phyloP scores from a whole-genome alignment of 2,888 invertebrate genomes.

The Erannis defoliaria region DNA sequence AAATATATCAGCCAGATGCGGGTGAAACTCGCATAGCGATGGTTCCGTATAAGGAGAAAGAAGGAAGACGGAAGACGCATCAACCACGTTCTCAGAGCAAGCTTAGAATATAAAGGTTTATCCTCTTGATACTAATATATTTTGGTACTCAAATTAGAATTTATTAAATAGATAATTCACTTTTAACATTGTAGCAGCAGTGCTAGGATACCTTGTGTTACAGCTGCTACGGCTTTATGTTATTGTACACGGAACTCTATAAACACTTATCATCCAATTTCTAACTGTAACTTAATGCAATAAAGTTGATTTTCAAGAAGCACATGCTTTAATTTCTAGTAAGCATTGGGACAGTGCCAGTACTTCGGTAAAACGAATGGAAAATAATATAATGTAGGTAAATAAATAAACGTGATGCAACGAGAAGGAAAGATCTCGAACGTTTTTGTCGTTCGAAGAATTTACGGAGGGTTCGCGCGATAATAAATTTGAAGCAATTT shows the following conservation, averaged over 20 bases:
- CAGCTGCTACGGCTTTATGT: too few species aligned
- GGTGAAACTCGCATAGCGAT: background rate
- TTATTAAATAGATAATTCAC: too few species aligned
- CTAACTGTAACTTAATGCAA: slow-evolving; percentile 6
- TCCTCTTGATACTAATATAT: too few species aligned
- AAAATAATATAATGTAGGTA: slow-evolving; percentile 53
- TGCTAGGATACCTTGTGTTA: too few species aligned
- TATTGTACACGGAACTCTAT: background rate
- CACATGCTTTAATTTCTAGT: slow-evolving; percentile 34
- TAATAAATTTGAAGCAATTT: background rate
- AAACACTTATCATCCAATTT: slow-evolving; percentile 19
- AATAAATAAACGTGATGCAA: slow-evolving; percentile 71
- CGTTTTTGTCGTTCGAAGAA: slow-evolving; percentile 19
- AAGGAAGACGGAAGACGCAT: background rate
- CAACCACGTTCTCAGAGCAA: too few species aligned
- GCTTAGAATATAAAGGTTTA: too few species aligned
- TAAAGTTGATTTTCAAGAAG: slow-evolving; percentile 31
- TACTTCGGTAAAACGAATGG: slow-evolving; percentile 57
- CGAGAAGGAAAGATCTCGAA: slow-evolving; percentile 58
- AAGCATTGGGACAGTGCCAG: slow-evolving; percentile 68
- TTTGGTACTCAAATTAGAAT: too few species aligned
- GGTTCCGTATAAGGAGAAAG: slow-evolving; percentile 1
- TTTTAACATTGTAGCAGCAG: too few species aligned
- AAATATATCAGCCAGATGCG: background rate
- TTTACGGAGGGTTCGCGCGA: slow-evolving; percentile 4